Evolutionary conservation across 2,888 invertebrate species (phyloP).

Genomic region (Orthosia gracilis): DNA sequence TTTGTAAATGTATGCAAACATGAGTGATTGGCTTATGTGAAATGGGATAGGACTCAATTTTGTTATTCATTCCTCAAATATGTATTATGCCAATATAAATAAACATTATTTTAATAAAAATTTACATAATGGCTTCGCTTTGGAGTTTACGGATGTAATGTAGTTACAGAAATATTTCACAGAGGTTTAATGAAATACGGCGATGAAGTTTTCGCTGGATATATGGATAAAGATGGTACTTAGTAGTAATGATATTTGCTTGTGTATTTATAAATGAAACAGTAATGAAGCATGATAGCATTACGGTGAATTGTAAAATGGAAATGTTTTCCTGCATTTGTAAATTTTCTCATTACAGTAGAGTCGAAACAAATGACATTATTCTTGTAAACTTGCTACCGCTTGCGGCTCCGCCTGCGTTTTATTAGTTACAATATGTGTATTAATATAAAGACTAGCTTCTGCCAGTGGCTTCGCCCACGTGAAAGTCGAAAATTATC

Average conservation of each 20-base stretch:
- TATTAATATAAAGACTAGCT: too few relatives aligned
- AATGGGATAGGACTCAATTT: conserved; percentile 33
- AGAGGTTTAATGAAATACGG: conserved; percentile 23
- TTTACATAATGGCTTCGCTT: conserved; percentile 34
- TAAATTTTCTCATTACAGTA: conserved; percentile 23
- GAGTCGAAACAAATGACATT: conserved; percentile 20
- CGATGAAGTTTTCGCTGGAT: conserved; percentile 28
- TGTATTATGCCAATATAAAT: conserved; percentile 40
- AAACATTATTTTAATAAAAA: conserved; percentile 43
- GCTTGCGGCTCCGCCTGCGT: too few relatives aligned
- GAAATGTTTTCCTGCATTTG: not conserved
- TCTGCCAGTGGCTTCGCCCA: too few relatives aligned
- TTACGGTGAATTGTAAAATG: conserved; percentile 3
- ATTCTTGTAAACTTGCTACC: not conserved
- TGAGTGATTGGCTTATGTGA: conserved; percentile 33
- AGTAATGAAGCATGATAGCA: conserved; percentile 2
- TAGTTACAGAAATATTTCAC: conserved; percentile 28
- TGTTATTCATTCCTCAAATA: conserved; percentile 40
- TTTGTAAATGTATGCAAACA: conserved; percentile 37
- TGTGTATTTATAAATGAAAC: conserved; percentile 9
- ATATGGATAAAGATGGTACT: conserved; percentile 12
- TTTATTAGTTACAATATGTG: too few relatives aligned
- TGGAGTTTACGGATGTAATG: conserved; percentile 29
- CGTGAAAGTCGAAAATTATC: too few relatives aligned
- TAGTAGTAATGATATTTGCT: conserved; percentile 18